Percentiles rank a stretch among this genome's conserved stretches.
Conservation (phyloP, 2,888 invertebrate species). For the Ophonus ardosiacus region DNA sequence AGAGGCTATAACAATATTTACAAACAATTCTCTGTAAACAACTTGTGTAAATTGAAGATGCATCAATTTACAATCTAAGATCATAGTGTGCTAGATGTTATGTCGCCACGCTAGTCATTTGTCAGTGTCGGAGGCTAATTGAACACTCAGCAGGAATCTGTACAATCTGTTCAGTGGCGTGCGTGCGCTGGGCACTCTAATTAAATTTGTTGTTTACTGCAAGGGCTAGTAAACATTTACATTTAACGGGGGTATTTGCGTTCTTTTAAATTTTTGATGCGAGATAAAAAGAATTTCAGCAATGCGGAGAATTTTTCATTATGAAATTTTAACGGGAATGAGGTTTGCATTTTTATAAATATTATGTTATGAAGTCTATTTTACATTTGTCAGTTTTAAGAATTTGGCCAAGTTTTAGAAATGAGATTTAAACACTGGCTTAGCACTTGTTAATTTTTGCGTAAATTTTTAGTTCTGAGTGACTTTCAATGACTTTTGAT, state of each 20-base stretch:
- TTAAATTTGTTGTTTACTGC: not conserved
- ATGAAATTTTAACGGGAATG: not conserved
- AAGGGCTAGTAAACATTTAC: not conserved
- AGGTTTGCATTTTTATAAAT: too few relatives aligned
- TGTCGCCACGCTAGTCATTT: conserved; percentile 29
- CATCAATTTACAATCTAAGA: not conserved
- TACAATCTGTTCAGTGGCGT: not conserved
- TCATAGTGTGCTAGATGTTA: conserved; percentile 5
- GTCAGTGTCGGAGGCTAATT: conserved; percentile 40
- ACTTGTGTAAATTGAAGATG: too few relatives aligned
- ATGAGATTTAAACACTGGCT: too few relatives aligned
- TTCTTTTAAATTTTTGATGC: not conserved
- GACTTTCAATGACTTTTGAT: too few relatives aligned
- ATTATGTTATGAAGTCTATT: too few relatives aligned
- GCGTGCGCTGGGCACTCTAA: not conserved
- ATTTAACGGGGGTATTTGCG: not conserved
- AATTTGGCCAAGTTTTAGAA: too few relatives aligned
- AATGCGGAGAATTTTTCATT: not conserved
- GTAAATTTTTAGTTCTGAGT: too few relatives aligned
- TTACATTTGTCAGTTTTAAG: too few relatives aligned
- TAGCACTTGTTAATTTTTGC: too few relatives aligned
- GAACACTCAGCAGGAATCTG: conserved; percentile 22
- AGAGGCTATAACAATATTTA: too few relatives aligned
- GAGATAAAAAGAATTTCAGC: not conserved
- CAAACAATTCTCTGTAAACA: too few relatives aligned